Evolutionary conservation across 2,113 vertebrate genomes (phyloP).

Genomic region (Meles meles): DNA sequence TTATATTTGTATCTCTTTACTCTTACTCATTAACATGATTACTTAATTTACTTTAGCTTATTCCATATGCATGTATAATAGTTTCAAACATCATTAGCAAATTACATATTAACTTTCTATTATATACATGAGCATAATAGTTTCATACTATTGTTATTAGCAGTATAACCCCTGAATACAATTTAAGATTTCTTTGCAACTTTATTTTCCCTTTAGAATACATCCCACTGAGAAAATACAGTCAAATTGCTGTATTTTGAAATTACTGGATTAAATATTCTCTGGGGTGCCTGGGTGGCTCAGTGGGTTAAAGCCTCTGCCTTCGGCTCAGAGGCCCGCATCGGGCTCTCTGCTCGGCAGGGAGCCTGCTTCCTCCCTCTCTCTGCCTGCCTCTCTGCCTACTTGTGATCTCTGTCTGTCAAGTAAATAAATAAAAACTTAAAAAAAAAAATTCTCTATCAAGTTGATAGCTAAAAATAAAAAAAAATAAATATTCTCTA

Average conservation of each 20-base stretch:
- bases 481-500: neutral
- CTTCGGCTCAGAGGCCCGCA: no score
- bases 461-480: no score
- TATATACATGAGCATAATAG: neutral
- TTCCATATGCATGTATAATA: neutral
- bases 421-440: no score
- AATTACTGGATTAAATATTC: neutral
- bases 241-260: neutral
- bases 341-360: no score
- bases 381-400: no score
- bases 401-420: no score
- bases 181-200: constrained; percentile 20
- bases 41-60: neutral
- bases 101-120: neutral
- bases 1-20: constrained; percentile 22
- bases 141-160: neutral
- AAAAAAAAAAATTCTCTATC: neutral
- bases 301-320: no score
- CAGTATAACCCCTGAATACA: neutral
- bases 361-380: no score
- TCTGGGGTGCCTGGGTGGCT: neutral
- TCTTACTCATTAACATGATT: neutral
- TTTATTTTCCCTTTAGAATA: neutral
- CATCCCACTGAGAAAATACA: neutral
- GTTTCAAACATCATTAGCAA: constrained; percentile 1